Conservation (phyloP, 2,888 invertebrate species). For the Dioctria rufipes region DNA sequence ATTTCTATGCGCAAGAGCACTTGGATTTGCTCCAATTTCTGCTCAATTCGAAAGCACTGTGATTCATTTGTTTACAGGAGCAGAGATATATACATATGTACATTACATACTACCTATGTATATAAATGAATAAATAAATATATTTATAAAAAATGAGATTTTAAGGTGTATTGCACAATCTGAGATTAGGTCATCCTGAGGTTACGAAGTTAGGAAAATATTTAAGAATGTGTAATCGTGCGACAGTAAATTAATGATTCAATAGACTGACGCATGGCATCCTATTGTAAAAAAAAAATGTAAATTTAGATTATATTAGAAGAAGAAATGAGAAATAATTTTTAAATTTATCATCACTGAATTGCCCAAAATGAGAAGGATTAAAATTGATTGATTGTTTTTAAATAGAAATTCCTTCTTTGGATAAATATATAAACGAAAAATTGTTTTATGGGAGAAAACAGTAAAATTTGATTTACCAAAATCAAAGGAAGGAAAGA, state of each 20-base stretch:
- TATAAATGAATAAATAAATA: too few species aligned
- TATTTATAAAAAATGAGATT: background rate
- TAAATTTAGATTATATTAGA: background rate
- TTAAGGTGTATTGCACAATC: conserved; percentile 11
- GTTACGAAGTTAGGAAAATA: conserved; percentile 5
- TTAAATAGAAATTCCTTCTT: too few species aligned
- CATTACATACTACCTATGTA: too few species aligned
- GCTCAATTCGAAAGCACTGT: background rate
- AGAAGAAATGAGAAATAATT: background rate
- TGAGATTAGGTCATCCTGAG: conserved; percentile 33
- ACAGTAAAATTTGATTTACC: too few species aligned
- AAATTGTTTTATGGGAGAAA: too few species aligned
- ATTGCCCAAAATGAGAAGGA: background rate
- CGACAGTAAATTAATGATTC: conserved; percentile 16
- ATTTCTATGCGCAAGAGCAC: conserved; percentile 1
- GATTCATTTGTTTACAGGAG: conserved; percentile 38
- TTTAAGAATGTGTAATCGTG: conserved; percentile 15
- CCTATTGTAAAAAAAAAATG: too few species aligned
- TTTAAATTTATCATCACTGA: too few species aligned
- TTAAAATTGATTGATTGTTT: too few species aligned
- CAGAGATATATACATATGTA: background rate
- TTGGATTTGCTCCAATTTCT: conserved; percentile 42
- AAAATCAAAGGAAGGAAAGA: too few species aligned
- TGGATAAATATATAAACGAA: too few species aligned
- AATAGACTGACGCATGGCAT: conserved; percentile 5